Percentiles rank a stretch among this genome's conserved stretches.
Conservation (phyloP, 2,888 invertebrate species). For the Hanleya hanleyi region DNA sequence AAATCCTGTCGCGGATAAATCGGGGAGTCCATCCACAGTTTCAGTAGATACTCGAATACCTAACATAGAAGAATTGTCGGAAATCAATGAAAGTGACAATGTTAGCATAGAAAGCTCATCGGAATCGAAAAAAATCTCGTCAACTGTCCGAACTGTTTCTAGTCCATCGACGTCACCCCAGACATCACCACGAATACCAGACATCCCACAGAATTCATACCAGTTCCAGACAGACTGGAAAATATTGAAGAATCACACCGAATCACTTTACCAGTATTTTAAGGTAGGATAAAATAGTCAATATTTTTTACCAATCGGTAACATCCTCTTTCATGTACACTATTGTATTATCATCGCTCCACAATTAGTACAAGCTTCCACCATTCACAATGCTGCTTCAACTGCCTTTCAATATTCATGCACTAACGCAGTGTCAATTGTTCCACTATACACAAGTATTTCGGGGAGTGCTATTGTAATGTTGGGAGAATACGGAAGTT, state of each 20-base stretch:
- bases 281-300: constrained; percentile 50
- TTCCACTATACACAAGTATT: too few relatives aligned
- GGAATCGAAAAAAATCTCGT: too few relatives aligned
- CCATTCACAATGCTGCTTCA: background rate
- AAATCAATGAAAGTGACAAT: too few relatives aligned
- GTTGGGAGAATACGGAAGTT: too few relatives aligned
- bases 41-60: too few relatives aligned
- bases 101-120: too few relatives aligned
- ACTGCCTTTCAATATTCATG: background rate
- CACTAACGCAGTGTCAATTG: too few relatives aligned
- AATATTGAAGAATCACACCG: constrained; percentile 51
- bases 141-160: background rate
- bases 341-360: too few relatives aligned
- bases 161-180: background rate
- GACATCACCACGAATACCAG: constrained; percentile 16
- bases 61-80: too few relatives aligned
- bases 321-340: background rate
- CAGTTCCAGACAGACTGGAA: constrained; percentile 70
- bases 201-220: constrained; percentile 55
- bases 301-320: background rate
- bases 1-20: background rate
- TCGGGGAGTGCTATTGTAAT: too few relatives aligned
- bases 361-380: too few relatives aligned
- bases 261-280: constrained; percentile 62
- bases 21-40: background rate